phyloP scores from a whole-genome alignment of 2,113 vertebrate genomes.

The Suricata suricatta region DNA sequence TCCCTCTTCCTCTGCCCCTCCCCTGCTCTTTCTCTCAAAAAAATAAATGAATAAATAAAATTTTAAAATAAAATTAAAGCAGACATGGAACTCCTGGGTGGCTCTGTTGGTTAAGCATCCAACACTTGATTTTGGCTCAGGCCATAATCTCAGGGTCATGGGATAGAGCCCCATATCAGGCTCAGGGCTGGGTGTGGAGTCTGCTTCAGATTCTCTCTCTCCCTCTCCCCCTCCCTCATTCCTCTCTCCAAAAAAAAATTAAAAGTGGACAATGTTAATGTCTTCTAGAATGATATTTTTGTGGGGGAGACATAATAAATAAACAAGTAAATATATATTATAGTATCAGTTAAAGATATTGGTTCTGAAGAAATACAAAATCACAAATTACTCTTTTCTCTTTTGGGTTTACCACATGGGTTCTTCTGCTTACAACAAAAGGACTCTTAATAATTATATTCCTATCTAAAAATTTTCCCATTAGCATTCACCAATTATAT shows the following conservation, averaged over 20 bases:
- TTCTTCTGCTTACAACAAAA: no score
- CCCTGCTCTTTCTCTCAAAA: neutral
- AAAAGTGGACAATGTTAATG: neutral
- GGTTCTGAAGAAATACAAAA: no score
- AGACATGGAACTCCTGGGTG: neutral
- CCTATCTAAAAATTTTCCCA: no score
- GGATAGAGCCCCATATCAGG: neutral
- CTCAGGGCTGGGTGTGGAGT: neutral
- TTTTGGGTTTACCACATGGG: no score
- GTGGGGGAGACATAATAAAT: no score
- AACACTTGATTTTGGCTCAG: neutral
- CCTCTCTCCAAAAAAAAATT: neutral
- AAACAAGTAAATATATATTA: no score
- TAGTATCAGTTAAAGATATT: no score
- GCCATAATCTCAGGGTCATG: neutral
- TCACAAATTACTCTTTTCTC: no score
- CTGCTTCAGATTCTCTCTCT: neutral
- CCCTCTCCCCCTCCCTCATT: neutral
- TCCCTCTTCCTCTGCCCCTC: neutral
- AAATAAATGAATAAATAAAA: neutral
- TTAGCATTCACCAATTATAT: no score
- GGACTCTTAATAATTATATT: no score
- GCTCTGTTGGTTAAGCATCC: neutral
- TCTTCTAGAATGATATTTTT: no score
- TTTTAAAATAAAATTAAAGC: no score